phyloP scores from a whole-genome alignment of 1,140 invertebrate species.

The Conopomorpha cramerella region DNA sequence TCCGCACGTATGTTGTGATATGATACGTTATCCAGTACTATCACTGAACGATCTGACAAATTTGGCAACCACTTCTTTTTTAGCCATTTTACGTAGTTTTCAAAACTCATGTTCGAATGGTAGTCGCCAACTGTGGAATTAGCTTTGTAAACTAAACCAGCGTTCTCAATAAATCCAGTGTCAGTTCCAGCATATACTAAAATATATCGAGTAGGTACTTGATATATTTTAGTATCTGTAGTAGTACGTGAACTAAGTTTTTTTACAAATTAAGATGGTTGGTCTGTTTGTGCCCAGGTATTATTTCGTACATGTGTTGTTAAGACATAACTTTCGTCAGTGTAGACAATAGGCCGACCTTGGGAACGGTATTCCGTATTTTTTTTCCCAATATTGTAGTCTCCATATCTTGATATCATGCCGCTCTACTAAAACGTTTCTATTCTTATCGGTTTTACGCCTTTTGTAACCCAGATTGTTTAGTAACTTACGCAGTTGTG shows the following conservation, averaged over 20 bases:
- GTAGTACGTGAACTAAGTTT: not conserved
- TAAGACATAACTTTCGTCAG: conserved; percentile 5
- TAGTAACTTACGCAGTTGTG: conserved; percentile 1
- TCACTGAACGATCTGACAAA: too few species aligned
- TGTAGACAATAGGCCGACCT: conserved; percentile 6
- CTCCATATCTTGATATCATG: conserved; percentile 5
- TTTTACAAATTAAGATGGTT: too few species aligned
- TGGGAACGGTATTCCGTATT: conserved; percentile 2
- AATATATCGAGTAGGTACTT: too few species aligned
- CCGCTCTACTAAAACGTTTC: conserved; percentile 3
- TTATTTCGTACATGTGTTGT: conserved; percentile 3
- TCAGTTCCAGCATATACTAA: too few species aligned
- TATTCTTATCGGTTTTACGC: conserved; percentile 1
- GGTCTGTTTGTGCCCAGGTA: not conserved
- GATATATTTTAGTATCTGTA: too few species aligned
- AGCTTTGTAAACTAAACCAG: conserved; percentile 2
- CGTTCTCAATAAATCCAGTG: too few species aligned
- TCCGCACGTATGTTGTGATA: too few species aligned
- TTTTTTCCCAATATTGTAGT: conserved; percentile 5
- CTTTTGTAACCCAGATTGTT: conserved; percentile 6
- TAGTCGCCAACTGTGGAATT: conserved; percentile 4
- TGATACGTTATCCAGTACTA: too few species aligned
- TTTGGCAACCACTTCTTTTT: too few species aligned
- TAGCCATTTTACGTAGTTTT: too few species aligned
- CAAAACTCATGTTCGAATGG: too few species aligned